Evolutionary conservation across 2,797 vertebrate genomes (phyloP).

Genomic region (Nyctibius grandis): DNA sequence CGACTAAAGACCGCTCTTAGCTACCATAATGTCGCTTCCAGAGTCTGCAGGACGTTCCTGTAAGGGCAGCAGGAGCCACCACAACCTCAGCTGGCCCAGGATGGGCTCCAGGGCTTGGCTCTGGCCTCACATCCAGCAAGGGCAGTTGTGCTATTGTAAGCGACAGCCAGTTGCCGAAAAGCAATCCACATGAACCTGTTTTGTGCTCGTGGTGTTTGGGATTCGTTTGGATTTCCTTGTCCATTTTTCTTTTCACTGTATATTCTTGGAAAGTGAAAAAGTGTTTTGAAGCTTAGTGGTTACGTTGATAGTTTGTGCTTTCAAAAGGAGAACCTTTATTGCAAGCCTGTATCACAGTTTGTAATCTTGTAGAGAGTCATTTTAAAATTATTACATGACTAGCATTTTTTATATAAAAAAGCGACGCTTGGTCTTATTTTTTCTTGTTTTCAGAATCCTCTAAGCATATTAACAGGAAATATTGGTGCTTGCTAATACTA

Average conservation of each 20-base stretch:
- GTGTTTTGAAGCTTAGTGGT: constrained; percentile 1
- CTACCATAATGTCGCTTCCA: not conserved
- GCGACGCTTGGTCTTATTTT: not conserved
- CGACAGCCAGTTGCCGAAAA: not conserved
- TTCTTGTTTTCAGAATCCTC: not conserved
- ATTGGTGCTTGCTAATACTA: not conserved
- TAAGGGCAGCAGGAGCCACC: not conserved
- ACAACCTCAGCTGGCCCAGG: not conserved
- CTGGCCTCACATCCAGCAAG: not conserved
- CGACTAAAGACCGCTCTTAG: not conserved
- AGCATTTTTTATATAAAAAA: constrained; percentile 4
- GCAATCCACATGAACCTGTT: not conserved
- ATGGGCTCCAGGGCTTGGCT: not conserved
- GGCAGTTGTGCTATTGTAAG: not conserved
- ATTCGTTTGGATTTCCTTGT: not conserved
- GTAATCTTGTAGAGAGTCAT: constrained; percentile 35
- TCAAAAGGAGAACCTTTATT: constrained; percentile 4
- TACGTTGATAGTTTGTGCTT: constrained; percentile 18
- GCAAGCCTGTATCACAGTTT: constrained; percentile 17
- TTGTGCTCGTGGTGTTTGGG: not conserved
- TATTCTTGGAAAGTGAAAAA: constrained; percentile 13
- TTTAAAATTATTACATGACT: constrained; percentile 59
- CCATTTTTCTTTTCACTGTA: not conserved
- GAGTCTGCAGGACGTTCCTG: not conserved
- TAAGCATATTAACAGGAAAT: not conserved